Conservation (phyloP, 2,888 invertebrate species). For the Epicampocera succincta region DNA sequence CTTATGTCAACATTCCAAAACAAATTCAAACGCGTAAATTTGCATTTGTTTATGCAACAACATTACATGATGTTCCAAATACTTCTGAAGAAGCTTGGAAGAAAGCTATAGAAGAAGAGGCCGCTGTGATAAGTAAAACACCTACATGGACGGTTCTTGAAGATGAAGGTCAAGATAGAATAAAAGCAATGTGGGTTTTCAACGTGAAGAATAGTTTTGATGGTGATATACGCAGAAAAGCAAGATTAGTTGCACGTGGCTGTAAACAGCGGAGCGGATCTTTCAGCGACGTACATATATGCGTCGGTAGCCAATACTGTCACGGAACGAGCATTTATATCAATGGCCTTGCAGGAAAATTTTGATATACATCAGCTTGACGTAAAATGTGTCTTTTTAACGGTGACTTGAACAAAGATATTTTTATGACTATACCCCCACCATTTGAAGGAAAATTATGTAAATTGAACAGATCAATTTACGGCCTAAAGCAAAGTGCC, state of each 20-base stretch:
- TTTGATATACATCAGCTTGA: conserved; percentile 25
- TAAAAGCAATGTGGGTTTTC: conserved; percentile 31
- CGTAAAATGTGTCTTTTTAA: conserved; percentile 34
- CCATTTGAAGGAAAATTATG: conserved; percentile 20
- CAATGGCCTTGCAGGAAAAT: conserved; percentile 30
- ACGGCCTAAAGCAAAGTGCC: conserved; percentile 23
- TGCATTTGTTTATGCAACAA: conserved; percentile 20
- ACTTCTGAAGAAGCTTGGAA: conserved; percentile 35
- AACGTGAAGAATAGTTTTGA: conserved; percentile 15
- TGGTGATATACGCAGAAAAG: conserved; percentile 29
- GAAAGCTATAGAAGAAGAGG: conserved; percentile 2
- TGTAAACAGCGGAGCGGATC: conserved; percentile 16
- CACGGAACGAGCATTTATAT: conserved; percentile 30
- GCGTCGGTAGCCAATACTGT: conserved; percentile 23
- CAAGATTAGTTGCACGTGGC: conserved; percentile 44
- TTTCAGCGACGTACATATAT: conserved; percentile 13
- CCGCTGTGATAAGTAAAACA: background rate
- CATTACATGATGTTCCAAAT: conserved; percentile 9
- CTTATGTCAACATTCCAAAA: conserved; percentile 32
- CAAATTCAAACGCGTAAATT: conserved; percentile 36
- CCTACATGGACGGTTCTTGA: conserved; percentile 16
- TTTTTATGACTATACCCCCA: conserved; percentile 28
- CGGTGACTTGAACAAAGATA: conserved; percentile 18
- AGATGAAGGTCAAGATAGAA: conserved; percentile 23
- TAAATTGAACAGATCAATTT: conserved; percentile 35